These are phyloP conservation scores for Kobus ellipsiprymnus DNA, from an alignment of 2,113 vertebrate species.

Conservation along the genomic window DNA sequence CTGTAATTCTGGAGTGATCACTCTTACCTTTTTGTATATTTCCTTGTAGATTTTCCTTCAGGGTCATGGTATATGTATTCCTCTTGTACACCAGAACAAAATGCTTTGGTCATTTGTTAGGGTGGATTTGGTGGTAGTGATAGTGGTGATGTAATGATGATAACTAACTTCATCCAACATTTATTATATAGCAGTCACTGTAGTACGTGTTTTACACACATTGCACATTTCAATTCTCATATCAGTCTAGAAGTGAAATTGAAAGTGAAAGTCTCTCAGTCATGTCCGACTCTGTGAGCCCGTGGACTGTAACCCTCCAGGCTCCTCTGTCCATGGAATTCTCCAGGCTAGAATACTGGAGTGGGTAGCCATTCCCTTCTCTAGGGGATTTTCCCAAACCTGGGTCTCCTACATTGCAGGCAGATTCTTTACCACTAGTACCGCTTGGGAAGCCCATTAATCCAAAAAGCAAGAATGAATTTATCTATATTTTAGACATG, in stretches of 20 bases:
- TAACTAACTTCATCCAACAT: background rate
- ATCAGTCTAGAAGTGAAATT: background rate
- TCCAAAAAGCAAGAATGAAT: background rate
- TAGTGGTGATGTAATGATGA: background rate
- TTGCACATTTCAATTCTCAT: background rate
- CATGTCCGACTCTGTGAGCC: background rate
- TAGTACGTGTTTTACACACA: background rate
- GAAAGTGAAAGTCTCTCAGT: background rate
- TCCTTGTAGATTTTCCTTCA: background rate
- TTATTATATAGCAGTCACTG: background rate
- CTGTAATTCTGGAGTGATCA: background rate
- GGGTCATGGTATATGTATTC: background rate
- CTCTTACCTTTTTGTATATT: background rate
- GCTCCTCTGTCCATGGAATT: background rate
- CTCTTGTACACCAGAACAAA: background rate
- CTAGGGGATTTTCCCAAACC: background rate
- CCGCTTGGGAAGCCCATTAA: background rate
- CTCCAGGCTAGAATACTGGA: background rate
- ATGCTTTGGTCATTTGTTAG: background rate
- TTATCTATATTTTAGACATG: background rate
- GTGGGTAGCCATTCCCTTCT: background rate
- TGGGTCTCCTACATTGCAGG: background rate
- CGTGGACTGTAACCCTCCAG: background rate
- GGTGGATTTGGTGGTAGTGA: background rate
- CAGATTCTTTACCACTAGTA: background rate